Evolutionary conservation across 2,888 invertebrate species (phyloP), one percentile per base, ranked within the genome.

Genomic region (Spodoptera exigua): DNA sequence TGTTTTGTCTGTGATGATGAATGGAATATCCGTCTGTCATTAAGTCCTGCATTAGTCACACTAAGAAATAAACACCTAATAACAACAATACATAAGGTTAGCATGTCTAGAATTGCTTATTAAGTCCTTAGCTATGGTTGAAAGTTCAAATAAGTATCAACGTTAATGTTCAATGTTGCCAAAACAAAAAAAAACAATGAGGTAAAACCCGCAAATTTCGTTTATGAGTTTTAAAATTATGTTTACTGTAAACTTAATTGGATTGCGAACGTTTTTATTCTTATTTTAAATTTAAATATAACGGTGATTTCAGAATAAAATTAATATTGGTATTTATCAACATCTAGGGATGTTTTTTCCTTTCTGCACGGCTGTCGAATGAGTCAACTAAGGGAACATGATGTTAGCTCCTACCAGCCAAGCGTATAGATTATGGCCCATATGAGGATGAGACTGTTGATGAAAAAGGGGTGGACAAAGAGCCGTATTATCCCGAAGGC

Each of bases 201-300:
- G 37, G 13, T 41, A 68, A 54, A 66, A 60, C 61, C 66, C 70
- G 56, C 74, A 56, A 63, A 32, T 54, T 53, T 74, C 55, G 40
- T 48, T 68, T 57, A 66, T 61, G 66, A 27, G 61, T 70, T 58
- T 59, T 70, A 65, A 74, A 76, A 76, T 74, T 76, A 48, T 61
- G 54, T 72, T 57, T 61, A 76, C 73, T 72, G 73, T 74, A 57
- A 72, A 55, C 49, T 49, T 68, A 70, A 70, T 67, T 68, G 53
- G 53, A 53, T 60, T 21, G 18, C 62, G 57, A 61, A 56, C 40
- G 17, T 56, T 21, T 43, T 71, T 59, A 55, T 43, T 59, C 47
- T 12, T 44, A 3, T 10, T 35, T 36, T n/a, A 57, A 58, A 27
- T 5, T 27, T 27, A 1, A 7, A 5, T 7, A 1, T 5, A 0